Base-by-base conservation (phyloP, 1,140 invertebrate species). In the Drosophila kikkawai region DNA sequence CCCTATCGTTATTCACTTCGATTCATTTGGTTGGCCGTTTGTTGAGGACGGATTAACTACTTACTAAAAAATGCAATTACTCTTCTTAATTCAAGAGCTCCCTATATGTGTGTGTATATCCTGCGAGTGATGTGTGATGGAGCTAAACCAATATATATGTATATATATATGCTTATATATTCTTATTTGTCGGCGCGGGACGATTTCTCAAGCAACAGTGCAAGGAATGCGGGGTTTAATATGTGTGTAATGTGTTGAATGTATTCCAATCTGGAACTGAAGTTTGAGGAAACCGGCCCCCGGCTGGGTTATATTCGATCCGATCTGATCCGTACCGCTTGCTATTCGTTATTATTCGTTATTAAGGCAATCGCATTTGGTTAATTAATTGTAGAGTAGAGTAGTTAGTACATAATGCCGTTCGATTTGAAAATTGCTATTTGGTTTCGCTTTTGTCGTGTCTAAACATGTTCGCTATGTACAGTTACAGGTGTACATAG, bases 1-100 rank as follows among this genome's bases (percentile, higher is more conserved):
- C 55, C 55, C 58, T 2, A 58, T 75, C 56, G 58, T 36, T 53
- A 66, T 51, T 41, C 7, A 9, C 13, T 32, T 53, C n/a, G 41
- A 51, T 50, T 66, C 26, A 42, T 68, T 55, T 68, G 47, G 55
- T 80, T 87, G 65, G 80, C 85, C 80, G 61, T 87, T 87, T 53
- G 50, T 90, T 50, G 44, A 88, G 84, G 84, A 88, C 84, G 84
- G 84, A 88, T 90, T 90, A 84, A 84, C 84, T 88, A 88, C 84
- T 76, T 90, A 90, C 81, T 71, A 88, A 88, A 87, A 88, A 87
- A 87, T 86, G 82, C 82, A 79, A 85, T 74, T 75, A 58, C 83
- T 85, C 79, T 75, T 55, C 78, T 73, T 36, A 37, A 26, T 65
- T 51, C 37, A 36, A 42, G 55, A 59, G 70, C 32, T 59, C 29